Evolutionary conservation across 1,140 invertebrate genomes (phyloP).

Genomic region (Platyura marginata): DNA sequence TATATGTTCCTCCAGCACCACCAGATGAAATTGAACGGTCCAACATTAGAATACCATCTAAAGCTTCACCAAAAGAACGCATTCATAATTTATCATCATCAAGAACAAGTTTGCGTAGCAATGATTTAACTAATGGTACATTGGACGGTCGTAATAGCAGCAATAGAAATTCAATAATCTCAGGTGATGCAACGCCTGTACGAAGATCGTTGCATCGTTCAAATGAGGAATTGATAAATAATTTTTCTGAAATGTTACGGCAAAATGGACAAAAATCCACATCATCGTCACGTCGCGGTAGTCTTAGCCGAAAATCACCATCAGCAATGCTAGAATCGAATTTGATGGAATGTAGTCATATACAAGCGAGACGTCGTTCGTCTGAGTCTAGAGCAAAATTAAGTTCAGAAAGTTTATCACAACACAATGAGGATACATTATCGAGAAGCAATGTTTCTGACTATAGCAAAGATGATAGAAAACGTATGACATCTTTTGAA

Average conservation of each 20-base stretch:
- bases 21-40: neutral
- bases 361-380: neutral
- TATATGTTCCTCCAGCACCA: constrained; percentile 5
- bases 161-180: constrained; percentile 3
- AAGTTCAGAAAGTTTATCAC: neutral
- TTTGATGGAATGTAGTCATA: constrained; percentile 5
- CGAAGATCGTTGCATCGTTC: constrained; percentile 1
- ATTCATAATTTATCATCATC: neutral
- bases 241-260: neutral
- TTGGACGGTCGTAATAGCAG: neutral
- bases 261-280: neutral
- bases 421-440: neutral
- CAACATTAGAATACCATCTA: neutral
- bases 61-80: neutral
- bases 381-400: neutral
- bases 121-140: neutral
- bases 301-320: constrained; percentile 3
- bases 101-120: neutral
- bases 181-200: constrained; percentile 1
- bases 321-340: constrained; percentile 1
- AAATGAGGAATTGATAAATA: constrained; percentile 1
- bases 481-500: constrained; percentile 5
- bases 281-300: constrained; percentile 5
- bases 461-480: neutral
- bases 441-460: neutral